Base-by-base conservation (phyloP, 2,888 invertebrate genomes). In the Eudiplozoon nipponicum region DNA sequence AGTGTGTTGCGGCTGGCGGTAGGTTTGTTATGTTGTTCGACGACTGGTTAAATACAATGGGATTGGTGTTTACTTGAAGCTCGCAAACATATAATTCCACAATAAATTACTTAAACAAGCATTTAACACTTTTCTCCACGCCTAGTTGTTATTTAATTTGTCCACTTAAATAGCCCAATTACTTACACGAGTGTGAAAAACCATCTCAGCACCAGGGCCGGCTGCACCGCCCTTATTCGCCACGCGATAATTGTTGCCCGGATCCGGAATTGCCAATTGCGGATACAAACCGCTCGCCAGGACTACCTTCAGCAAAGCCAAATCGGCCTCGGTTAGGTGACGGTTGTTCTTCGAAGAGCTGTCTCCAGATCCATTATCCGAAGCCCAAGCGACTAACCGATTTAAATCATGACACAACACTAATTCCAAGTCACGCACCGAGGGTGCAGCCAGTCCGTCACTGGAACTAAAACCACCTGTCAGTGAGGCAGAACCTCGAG, bases 221-320 rank as follows among this genome's bases (percentile, higher is more conserved):
- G 31, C 31, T n/a, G 31, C 9, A 15, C 31, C 31, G 17, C 31
- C 31, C 31, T 31, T 31, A 13, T 31, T n/a, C 5, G 31, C 31
- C 11, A n/a, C 11, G 4, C 31, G 5, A 13, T 31, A 31, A 15
- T n/a, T 15, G 31, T 31, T 31, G 9, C 13, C 31, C 5, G 31
- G 31, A 31, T 31, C 31, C 5, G 13, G 13, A 15, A 31, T 31
- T 4, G 31, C 9, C 11, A 13, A 31, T 15, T 31, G 31, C 5
- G 31, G 31, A 31, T 31, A 31, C 13, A 31, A 17, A 31, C 31
- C 31, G 5, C 31, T 17, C 5, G 31, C 31, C 17, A 31, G 31
- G 17, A 31, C 17, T 7, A 31, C 31, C 13, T 31, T 31, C 4
- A 31, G 31, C 31, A 31, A 15, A 15, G 11, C 17, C 31, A 31